These are phyloP conservation scores for Latrodectus hesperus DNA, from an alignment of 2,888 invertebrate species.

Conservation along the genomic window DNA sequence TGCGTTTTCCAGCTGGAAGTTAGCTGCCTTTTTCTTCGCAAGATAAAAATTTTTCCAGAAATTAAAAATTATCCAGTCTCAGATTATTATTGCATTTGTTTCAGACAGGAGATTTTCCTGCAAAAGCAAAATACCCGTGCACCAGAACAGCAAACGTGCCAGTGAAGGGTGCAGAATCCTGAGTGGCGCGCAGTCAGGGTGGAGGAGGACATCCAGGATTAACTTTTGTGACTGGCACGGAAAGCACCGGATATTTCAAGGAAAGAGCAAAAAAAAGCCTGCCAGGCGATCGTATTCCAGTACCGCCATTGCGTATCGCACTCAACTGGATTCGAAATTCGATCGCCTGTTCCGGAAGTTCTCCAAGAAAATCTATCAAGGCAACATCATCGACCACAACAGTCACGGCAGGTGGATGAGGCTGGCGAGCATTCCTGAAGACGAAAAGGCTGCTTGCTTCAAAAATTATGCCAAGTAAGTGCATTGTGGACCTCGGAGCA, in stretches of 20 bases:
- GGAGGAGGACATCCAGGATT: neutral
- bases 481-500: too few species aligned
- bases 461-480: conserved; percentile 34
- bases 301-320: neutral
- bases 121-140: neutral
- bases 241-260: neutral
- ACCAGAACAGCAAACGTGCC: neutral
- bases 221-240: neutral
- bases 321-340: conserved; percentile 6
- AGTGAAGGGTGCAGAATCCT: neutral
- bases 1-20: too few species aligned
- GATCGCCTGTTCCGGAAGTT: conserved; percentile 1
- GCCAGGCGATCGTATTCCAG: neutral
- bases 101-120: neutral
- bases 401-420: conserved; percentile 36
- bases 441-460: conserved; percentile 10
- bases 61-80: too few species aligned
- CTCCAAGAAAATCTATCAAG: conserved; percentile 22
- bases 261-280: neutral
- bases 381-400: conserved; percentile 32
- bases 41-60: too few species aligned
- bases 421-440: neutral
- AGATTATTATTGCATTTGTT: too few species aligned
- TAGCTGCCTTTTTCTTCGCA: too few species aligned
- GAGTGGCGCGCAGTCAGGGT: neutral